Percentiles rank a stretch among this genome's conserved stretches.
These are phyloP conservation scores for Oeneis ivallda DNA, from an alignment of 2,888 invertebrate species.

Conservation along the genomic window DNA sequence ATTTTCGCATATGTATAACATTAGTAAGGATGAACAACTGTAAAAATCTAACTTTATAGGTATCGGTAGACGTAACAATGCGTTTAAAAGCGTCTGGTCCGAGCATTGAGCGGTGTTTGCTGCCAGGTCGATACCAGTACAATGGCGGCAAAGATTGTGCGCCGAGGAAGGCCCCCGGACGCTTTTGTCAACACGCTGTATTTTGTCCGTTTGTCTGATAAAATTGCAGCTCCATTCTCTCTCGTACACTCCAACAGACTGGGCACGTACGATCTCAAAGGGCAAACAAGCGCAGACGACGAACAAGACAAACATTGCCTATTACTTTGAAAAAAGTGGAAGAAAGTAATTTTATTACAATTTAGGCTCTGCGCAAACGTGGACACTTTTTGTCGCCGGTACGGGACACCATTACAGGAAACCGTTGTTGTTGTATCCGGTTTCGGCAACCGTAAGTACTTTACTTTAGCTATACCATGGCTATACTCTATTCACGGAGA, in stretches of 20 bases:
- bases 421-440: too few relatives aligned
- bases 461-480: too few relatives aligned
- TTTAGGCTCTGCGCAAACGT: too few relatives aligned
- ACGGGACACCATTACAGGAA: too few relatives aligned
- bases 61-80: conserved; percentile 3
- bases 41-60: neutral
- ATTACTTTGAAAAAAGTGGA: neutral
- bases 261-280: conserved; percentile 14
- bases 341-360: neutral
- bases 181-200: conserved; percentile 39
- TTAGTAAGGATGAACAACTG: too few relatives aligned
- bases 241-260: conserved; percentile 21
- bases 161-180: conserved; percentile 33
- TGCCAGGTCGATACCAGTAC: conserved; percentile 32
- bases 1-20: too few relatives aligned
- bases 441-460: too few relatives aligned
- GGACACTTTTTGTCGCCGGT: too few relatives aligned
- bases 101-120: conserved; percentile 22
- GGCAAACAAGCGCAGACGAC: conserved; percentile 8
- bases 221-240: conserved; percentile 38
- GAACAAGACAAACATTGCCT: conserved; percentile 14
- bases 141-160: conserved; percentile 32
- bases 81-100: conserved; percentile 21
- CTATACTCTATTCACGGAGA: too few relatives aligned
- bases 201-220: conserved; percentile 36